Conservation (phyloP, 2,797 vertebrate genomes). For the Chloroceryle amazona region DNA sequence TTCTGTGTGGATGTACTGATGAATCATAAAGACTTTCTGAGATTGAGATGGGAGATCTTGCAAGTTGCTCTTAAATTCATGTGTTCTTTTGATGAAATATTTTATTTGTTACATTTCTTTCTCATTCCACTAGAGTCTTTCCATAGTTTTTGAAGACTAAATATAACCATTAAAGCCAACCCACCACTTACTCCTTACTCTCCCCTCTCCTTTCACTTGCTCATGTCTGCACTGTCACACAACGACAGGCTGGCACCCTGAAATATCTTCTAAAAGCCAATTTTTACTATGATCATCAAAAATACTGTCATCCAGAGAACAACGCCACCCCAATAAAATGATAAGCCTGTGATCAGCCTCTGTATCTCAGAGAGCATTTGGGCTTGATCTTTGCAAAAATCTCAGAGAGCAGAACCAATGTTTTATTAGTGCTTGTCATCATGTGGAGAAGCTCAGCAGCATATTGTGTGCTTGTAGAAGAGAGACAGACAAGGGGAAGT, state of each 20-base stretch:
- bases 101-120: neutral
- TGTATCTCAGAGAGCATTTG: neutral
- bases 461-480: neutral
- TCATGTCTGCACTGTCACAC: neutral
- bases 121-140: neutral
- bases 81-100: neutral
- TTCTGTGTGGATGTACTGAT: neutral
- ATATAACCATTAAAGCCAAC: neutral
- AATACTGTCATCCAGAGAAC: neutral
- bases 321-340: neutral
- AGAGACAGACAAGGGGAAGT: neutral
- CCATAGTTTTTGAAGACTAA: neutral
- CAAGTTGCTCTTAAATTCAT: neutral
- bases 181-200: neutral
- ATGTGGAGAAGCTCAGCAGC: fast-evolving
- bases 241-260: neutral
- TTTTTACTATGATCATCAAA: neutral
- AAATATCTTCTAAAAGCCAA: neutral
- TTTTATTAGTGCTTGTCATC: neutral
- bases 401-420: neutral
- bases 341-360: neutral
- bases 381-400: neutral
- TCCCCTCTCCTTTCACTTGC: neutral
- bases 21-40: neutral
- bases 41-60: neutral